Conservation (phyloP, 1,140 invertebrate species). For the Aphelenchoides fujianensis region DNA sequence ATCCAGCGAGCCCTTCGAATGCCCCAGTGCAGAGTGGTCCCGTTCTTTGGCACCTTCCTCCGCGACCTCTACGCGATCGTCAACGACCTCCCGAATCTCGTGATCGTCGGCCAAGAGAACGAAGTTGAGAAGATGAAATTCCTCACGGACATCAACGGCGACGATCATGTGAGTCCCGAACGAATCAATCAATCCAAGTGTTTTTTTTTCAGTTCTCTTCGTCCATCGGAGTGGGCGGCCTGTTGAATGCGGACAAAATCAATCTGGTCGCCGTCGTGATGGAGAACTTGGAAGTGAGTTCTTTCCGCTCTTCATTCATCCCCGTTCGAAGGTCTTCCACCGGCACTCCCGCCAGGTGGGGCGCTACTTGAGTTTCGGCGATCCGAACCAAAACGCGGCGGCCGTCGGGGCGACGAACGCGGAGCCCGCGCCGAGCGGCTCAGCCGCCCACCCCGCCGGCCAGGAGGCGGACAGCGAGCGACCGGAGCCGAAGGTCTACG, state of each 20-base stretch:
- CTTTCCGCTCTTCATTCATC: too few relatives aligned
- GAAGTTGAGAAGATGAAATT: constrained; percentile 65
- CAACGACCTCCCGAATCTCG: constrained; percentile 69
- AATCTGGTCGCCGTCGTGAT: constrained; percentile 40
- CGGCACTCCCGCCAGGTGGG: constrained; percentile 42
- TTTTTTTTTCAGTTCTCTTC: too few relatives aligned
- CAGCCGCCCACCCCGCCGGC: constrained; percentile 15
- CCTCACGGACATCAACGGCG: constrained; percentile 72
- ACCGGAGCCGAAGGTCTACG: constrained; percentile 71
- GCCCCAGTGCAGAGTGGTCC: constrained; percentile 79
- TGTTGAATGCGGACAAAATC: constrained; percentile 78
- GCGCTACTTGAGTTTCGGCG: constrained; percentile 29
- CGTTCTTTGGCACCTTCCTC: constrained; percentile 87
- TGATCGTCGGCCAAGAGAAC: constrained; percentile 68
- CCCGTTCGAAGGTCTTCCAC: constrained; percentile 56
- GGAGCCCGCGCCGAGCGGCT: not conserved
- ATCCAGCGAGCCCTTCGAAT: constrained; percentile 78
- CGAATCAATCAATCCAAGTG: too few relatives aligned
- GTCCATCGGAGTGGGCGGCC: constrained; percentile 75
- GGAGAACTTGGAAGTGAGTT: constrained; percentile 63
- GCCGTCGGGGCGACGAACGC: too few relatives aligned
- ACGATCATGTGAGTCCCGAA: too few relatives aligned
- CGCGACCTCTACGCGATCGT: constrained; percentile 77
- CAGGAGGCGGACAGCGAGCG: constrained; percentile 8
- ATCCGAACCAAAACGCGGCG: not conserved